Evolutionary conservation across 53 echinoderm and acorn worm species (phyloP), one percentile per base, ranked within the genome.

Genomic region (Antedon mediterranea): DNA sequence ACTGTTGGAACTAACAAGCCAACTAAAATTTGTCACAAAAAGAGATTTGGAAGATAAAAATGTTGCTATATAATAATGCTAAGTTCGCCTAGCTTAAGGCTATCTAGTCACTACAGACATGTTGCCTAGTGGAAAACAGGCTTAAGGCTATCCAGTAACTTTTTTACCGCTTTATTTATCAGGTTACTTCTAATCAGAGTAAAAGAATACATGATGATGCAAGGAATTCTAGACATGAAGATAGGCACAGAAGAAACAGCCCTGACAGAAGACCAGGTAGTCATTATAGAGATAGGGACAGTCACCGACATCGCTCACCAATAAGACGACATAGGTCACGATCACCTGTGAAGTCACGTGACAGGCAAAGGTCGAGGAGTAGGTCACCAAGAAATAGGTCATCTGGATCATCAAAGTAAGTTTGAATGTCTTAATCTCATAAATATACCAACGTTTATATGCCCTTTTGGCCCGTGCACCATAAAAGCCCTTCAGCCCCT

Each of bases 301-400:
- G 43, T 14, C 23, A 82, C 18, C 30, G 82, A 82, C 30, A 31
- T 23, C 43, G 42, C 20, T 32, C 31, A 43, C 81, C 78, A 76
- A 73, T 43, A 77, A 74, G 71, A 72, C 43, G 79, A n/a, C 78
- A 77, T 28, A 71, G 81, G 71, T 85, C 84, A 41, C 73, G 41
- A 23, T 82, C 82, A 74, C 86, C 82, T 31, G 57, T 43, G 29
- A 80, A 80, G 37, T 80, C 80, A 73, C 33, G 72, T 33, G 72
- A 72, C 33, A 72, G 80, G 28, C 43, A 43, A 41, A 75, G 76
- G 13, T 32, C 4, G 28, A 76, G 76, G 30, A 71, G 71, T 29
- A 0, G 32, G 72, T 44, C 71, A 31, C 32, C 71, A 79, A 71
- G 32, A 34, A 71, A 43, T 9, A 71, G 29, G 31, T 30, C 20